Evolutionary conservation across 1,140 invertebrate species (phyloP), one percentile per base, ranked within the genome.

Genomic region (Drosophila novamexicana): DNA sequence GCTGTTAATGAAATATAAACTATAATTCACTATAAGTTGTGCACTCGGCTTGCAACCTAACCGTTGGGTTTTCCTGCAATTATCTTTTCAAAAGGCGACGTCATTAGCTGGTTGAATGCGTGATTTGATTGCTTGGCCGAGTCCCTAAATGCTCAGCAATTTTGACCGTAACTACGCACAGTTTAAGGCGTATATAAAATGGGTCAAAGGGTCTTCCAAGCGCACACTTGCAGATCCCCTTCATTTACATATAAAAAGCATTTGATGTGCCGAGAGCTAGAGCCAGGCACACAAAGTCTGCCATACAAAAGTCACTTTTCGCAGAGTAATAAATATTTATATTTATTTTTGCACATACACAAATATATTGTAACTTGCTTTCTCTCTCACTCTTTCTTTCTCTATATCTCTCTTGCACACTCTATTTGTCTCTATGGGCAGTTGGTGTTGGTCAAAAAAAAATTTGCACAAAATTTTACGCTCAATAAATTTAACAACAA

Each of bases 281-380:
- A 61, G 50, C 12, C 47, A 32, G 40, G 54, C 47, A 36, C 77
- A 49, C 36, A 34, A 34, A 53, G 44, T 18, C 57, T 53, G 57
- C 66, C 59, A 32, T 37, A 57, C 52, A 57, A 63, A 70, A 61
- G 53, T 77, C 58, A 62, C 68, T 73, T 67, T 70, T 62, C 54
- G 65, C 59, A 18, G 65, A 73, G 83, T 81, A 77, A 84, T 88
- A 88, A 88, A 88, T 88, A 88, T 88, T 88, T 88, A 89, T 88
- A 83, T 88, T 88, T 89, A 84, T 84, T 88, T 88, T 75, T 70
- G 79, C 83, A 70, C 75, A 85, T 49, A 67, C 62, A 71, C 40
- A 64, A 64, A 71, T n/a, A 59, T 54, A 39, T 39, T 50, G 9
- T 40, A 9, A 12, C 22, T 64, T 42, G 12, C 12, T 32, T 18